Evolutionary conservation across 2,113 vertebrate genomes (phyloP), one percentile per base, ranked within the genome.

Genomic region (Antigone vipio): DNA sequence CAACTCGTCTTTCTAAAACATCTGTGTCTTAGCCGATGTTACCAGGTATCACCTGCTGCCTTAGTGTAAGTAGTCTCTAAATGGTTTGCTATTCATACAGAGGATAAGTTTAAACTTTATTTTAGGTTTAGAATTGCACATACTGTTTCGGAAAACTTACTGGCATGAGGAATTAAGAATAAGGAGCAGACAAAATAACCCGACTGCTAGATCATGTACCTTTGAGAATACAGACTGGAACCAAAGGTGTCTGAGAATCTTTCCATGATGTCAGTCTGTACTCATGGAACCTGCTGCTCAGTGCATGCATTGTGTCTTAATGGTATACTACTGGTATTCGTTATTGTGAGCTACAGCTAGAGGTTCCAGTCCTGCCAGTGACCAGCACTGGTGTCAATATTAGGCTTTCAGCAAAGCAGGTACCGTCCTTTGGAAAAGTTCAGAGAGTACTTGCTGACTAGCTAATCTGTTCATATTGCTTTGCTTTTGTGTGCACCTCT

Each of bases 21-120:
- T 67, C 98, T 99, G 40, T 98, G 98, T 20, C 98, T 99, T 93
- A 99, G 99, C 50, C 99, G 99, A 91, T 99, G 99, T 96, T 99
- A 99, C 4, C 99, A 99, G 97, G 99, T 99, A 74, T 97, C 99
- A 89, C 98, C 99, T 13, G 98, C 98, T 38, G 97, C 98, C 34
- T 98, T 99, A 93, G 85, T 98, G 98, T 98, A 92, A 98, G 98
- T 98, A 91, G 90, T 40, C 34, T 58, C 67, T 67, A 56, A 62
- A 47, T 21, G 53, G 30, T 64, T 84, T 88, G 63, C 47, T 63
- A 2, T 64, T 91, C 40, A 34, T 22, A 12, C 24, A 78, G 69
- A 88, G 19, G 27, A 9, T 44, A 68, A 68, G 14, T 49, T 71
- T 73, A 74, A 80, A 63, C 44, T 82, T 82, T 79, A 56, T 66